Percentiles rank a stretch among this genome's conserved stretches.
These are phyloP conservation scores for Gouania willdenowi DNA, from an alignment of 2,797 vertebrate species.

Conservation along the genomic window DNA sequence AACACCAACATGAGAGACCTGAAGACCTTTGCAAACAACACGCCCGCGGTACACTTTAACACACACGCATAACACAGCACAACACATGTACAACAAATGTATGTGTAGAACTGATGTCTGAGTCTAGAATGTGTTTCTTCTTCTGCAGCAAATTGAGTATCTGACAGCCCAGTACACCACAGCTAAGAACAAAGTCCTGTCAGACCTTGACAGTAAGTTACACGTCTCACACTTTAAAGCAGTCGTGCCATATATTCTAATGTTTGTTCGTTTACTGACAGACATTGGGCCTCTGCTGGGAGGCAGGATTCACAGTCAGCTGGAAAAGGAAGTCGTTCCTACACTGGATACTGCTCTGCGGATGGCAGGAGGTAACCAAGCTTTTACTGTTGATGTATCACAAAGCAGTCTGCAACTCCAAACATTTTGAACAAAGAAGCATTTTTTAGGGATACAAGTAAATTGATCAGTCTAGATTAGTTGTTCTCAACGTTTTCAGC, in stretches of 20 bases:
- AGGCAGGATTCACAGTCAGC: constrained; percentile 76
- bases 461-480: too few relatives aligned
- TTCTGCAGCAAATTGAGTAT: constrained; percentile 88
- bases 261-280: constrained; percentile 39
- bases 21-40: constrained; percentile 81
- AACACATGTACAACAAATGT: not conserved
- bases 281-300: constrained; percentile 87
- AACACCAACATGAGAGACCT: constrained; percentile 91
- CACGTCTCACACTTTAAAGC: not conserved
- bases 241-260: not conserved
- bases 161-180: constrained; percentile 83
- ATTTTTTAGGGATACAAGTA: too few relatives aligned
- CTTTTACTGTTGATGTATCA: too few relatives aligned
- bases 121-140: constrained; percentile 9
- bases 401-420: too few relatives aligned
- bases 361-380: constrained; percentile 87
- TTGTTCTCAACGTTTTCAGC: too few relatives aligned
- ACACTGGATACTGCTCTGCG: constrained; percentile 82
- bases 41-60: constrained; percentile 76
- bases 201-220: constrained; percentile 89
- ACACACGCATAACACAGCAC: not conserved
- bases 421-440: too few relatives aligned
- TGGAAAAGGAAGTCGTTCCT: constrained; percentile 83
- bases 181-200: constrained; percentile 88
- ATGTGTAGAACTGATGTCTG: not conserved